Evolutionary conservation across 2,888 invertebrate species (phyloP), one percentile per base, ranked within the genome.

Genomic region (Orthosia cruda): DNA sequence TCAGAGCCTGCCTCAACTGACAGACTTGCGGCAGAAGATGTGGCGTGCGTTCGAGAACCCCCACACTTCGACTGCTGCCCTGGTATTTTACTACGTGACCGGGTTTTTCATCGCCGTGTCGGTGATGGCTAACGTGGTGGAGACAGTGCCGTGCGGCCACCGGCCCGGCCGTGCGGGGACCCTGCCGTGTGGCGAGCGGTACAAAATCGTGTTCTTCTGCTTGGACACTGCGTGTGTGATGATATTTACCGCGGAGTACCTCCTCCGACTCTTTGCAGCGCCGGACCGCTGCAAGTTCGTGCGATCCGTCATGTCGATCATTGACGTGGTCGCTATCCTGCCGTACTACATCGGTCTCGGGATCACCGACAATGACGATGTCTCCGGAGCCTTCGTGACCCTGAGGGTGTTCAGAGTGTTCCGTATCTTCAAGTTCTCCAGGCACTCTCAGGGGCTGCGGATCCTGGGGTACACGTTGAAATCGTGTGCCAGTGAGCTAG

Each of bases 11-110:
- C 98, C 98, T 86, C 98, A 98, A 95, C 97, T 99, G 87, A 98
- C 98, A 80, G 98, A 99, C 93, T 97, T 99, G 90, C 97, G 99
- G 87, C 98, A 99, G 94, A 98, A 99, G 95, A 99, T 99, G 99
- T 99, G 99, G 99, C 97, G 99, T 90, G 99, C 99, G 65, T 99
- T 99, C 95, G 99, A 99, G 96, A 99, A 99, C 97, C 99, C 99
- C 49, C 99, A 99, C 97, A 99, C 99, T 77, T 99, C 99, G 75
- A 99, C 99, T 57, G 98, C 99, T 11, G 99, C 99, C n/a, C 97
- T 99, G 89, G 99, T 99, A 80, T 99, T 99, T 96, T 99, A 99
- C 96, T 99, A 99, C 96, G 99, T 99, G 79, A 99, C 99, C 63
- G 99, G 99, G 71, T 99, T 99, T 97, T 99, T 99, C 97, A 99